A percentile compares a stretch with the other conserved stretches of the same genome.
Conservation (phyloP, 2,113 vertebrate genomes). For the Corythoichthys intestinalis region DNA sequence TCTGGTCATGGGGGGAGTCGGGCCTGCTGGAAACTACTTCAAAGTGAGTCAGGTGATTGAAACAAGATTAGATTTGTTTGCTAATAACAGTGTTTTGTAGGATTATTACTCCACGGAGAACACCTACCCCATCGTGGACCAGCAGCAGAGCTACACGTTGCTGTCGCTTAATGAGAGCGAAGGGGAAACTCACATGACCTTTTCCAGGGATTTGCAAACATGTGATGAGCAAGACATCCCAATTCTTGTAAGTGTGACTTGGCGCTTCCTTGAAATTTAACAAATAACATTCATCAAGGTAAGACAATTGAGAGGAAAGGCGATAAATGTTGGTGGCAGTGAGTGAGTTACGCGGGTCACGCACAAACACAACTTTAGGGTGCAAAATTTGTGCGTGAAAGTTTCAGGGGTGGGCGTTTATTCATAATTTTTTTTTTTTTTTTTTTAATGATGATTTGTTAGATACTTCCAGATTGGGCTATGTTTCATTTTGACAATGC, state of each 20-base stretch:
- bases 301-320: too few species aligned
- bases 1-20: slow-evolving; percentile 70
- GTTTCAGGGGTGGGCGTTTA: too few species aligned
- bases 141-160: slow-evolving; percentile 73
- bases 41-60: slow-evolving; percentile 49
- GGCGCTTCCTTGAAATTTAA: too few species aligned
- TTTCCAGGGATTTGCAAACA: slow-evolving; percentile 58
- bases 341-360: too few species aligned
- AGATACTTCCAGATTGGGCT: too few species aligned
- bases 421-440: too few species aligned
- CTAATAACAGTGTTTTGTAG: slow-evolving; percentile 38
- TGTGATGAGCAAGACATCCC: slow-evolving; percentile 71
- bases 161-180: slow-evolving; percentile 63
- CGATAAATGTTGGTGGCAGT: too few species aligned
- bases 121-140: slow-evolving; percentile 59
- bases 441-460: too few species aligned
- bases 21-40: slow-evolving; percentile 67
- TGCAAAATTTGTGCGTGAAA: too few species aligned
- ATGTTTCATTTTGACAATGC: too few species aligned
- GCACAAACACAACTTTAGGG: too few species aligned
- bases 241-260: slow-evolving; percentile 66
- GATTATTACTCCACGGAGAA: slow-evolving; percentile 64
- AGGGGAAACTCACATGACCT: slow-evolving; percentile 67
- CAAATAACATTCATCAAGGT: too few species aligned
- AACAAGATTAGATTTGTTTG: neutral